A percentile compares a stretch with the other conserved stretches of the same genome.
phyloP scores from a whole-genome alignment of 2,797 vertebrate genomes.

The Argentina silus region DNA sequence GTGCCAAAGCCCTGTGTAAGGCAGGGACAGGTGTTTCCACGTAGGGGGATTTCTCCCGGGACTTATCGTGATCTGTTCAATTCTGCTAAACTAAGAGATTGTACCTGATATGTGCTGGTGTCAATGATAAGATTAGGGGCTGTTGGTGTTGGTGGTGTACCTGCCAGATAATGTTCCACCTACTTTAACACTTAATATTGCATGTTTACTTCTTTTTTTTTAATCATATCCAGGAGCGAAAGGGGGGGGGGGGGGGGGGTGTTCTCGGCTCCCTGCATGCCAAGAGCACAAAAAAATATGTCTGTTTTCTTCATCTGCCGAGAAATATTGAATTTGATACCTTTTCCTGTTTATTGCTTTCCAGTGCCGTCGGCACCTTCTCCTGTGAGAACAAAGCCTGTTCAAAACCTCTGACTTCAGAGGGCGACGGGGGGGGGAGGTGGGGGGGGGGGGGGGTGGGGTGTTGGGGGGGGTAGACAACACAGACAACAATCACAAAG shows the following conservation, averaged over 20 bases:
- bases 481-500: conserved; percentile 53
- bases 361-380: conserved; percentile 69
- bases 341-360: conserved; percentile 67
- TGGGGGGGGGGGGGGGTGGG: no score
- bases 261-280: conserved; percentile 34
- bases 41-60: conserved; percentile 33
- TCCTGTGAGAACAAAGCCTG: conserved; percentile 70
- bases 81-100: conserved; percentile 59
- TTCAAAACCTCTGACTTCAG: conserved; percentile 72
- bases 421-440: conserved; percentile 47
- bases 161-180: conserved; percentile 46
- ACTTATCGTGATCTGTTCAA: conserved; percentile 50
- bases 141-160: conserved; percentile 35
- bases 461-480: no score
- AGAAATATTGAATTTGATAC: conserved; percentile 64
- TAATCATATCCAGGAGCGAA: conserved; percentile 38
- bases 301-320: conserved; percentile 54
- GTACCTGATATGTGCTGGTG: conserved; percentile 44
- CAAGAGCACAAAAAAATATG: conserved; percentile 58
- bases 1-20: conserved; percentile 54
- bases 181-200: conserved; percentile 44
- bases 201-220: conserved; percentile 50
- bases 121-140: conserved; percentile 60
- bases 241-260: conserved; percentile 8
- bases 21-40: conserved; percentile 59